Base-by-base conservation (phyloP, 2,888 invertebrate genomes). In the Meteorus cinctellus region DNA sequence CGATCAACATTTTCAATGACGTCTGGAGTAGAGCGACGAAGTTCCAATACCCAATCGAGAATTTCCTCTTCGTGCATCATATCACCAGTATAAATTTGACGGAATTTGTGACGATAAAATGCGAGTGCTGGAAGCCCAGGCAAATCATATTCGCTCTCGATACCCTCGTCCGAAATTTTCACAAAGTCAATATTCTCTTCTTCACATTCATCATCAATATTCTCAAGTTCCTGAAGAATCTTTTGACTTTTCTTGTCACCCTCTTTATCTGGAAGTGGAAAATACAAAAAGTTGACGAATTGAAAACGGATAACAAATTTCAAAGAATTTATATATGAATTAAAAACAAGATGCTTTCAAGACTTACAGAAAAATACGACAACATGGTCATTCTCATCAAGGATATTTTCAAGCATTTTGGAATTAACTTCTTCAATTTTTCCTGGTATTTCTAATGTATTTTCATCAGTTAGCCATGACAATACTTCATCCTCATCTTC, bases 171-270 rank as follows among this genome's bases (percentile, higher is more conserved):
- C 10, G 96, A 97, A 80, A 96, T 96, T 89, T 97, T 97, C 0
- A 97, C 95, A 87, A 97, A 97, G 88, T 96, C 95, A 81, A 97
- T 96, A 83, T 96, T 94, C 88, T 96, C 95, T 86, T 96, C 95
- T 90, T 97, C 97, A 86, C 97, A 96, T 86, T 97, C 96, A 84
- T 97, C 97, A 86, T 97, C 97, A 83, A 97, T 97, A 85, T 97
- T 97, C 89, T 97, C 97, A 78, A 97, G 88, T 88, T 97, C 97
- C 85, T 94, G 94, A 0, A 97, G 91, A 77, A 97, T 97, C 88
- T 96, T 96, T 82, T 96, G 95, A 31, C 96, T 95, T 87, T 96
- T 95, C 86, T 96, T 96, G 86, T 97, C 97, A 8, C 95, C 95
- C 91, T 96, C 97, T 86, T 95, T 94, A 90, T 97, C 97, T 97